Percentiles rank a stretch among this genome's conserved stretches.
Conservation (phyloP, 2,797 vertebrate genomes). For the Nyctibius grandis region DNA sequence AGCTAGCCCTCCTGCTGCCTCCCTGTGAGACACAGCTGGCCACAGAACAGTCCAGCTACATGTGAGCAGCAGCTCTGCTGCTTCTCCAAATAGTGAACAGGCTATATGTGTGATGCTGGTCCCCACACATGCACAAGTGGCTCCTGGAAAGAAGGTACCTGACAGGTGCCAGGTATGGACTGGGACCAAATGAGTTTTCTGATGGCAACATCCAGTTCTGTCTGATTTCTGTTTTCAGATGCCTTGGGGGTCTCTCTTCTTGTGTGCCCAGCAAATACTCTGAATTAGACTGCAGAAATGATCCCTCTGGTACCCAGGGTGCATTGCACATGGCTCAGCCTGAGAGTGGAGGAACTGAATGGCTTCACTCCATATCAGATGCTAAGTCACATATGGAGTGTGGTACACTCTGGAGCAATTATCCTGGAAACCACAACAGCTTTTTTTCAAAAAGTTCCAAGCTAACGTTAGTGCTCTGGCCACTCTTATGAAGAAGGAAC, state of each 20-base stretch:
- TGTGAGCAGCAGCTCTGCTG: not conserved
- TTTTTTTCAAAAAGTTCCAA: not conserved
- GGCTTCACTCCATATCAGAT: not conserved
- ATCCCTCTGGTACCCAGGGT: not conserved
- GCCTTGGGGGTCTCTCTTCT: not conserved
- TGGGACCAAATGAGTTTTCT: not conserved
- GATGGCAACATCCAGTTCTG: not conserved
- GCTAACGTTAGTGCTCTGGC: not conserved
- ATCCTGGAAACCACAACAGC: not conserved
- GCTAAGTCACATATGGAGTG: not conserved
- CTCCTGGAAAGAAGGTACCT: not conserved
- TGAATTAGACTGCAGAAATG: not conserved
- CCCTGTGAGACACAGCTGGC: not conserved
- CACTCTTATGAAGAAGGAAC: not conserved
- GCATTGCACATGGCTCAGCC: not conserved
- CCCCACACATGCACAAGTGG: not conserved
- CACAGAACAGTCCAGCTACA: not conserved
- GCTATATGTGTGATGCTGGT: rapidly evolving
- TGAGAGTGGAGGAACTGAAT: not conserved
- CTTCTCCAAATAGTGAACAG: not conserved
- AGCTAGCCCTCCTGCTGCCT: not conserved
- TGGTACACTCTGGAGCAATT: not conserved
- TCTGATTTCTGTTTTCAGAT: not conserved
- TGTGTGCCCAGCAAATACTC: not conserved
- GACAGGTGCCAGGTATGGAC: not conserved